These are phyloP conservation scores for Phylloscopus collybita DNA, from an alignment of 2,797 vertebrate genomes.

Conservation along the genomic window DNA sequence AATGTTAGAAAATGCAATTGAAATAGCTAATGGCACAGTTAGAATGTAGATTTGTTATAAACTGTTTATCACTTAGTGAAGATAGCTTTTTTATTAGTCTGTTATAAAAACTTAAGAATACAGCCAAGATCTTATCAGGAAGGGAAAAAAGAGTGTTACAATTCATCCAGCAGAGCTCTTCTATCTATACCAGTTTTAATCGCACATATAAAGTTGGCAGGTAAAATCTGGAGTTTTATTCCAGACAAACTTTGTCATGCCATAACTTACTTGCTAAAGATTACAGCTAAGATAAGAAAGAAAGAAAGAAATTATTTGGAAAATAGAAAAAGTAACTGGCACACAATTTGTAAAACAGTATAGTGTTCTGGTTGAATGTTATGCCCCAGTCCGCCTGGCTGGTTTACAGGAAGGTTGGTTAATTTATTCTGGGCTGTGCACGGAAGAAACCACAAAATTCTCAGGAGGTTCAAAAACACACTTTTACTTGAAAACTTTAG, in stretches of 20 bases:
- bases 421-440: not conserved
- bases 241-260: not conserved
- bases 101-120: not conserved
- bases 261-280: not conserved
- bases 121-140: not conserved
- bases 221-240: not conserved
- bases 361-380: not conserved
- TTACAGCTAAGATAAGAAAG: not conserved
- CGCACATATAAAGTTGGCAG: not conserved
- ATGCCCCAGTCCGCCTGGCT: rapidly evolving
- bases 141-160: not conserved
- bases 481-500: not conserved
- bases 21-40: not conserved
- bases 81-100: not conserved
- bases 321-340: not conserved
- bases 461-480: not conserved
- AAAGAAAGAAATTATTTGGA: not conserved
- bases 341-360: not conserved
- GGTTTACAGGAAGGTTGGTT: not conserved
- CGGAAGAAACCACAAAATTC: not conserved
- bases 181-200: not conserved
- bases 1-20: not conserved
- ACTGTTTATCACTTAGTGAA: not conserved
- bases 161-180: not conserved
- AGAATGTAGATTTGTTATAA: not conserved